Conservation (phyloP, 2,797 vertebrate genomes). For the Sebastes oblongus region DNA sequence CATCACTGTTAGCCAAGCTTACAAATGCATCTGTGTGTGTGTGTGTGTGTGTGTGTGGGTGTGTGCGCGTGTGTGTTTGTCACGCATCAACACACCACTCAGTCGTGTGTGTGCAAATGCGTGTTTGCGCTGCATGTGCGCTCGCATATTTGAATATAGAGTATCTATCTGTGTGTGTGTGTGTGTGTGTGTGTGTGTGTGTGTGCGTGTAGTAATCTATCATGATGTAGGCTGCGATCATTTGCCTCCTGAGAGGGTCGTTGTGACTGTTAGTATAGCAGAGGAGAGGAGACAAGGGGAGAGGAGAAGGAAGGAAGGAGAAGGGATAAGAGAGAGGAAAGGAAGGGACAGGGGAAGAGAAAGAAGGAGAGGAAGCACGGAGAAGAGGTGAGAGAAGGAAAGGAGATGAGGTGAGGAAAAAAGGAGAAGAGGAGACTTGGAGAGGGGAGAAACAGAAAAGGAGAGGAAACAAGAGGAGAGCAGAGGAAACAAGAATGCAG, state of each 20-base stretch:
- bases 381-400: neutral
- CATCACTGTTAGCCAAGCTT: conserved; percentile 9
- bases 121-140: neutral
- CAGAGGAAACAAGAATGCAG: too few relatives aligned
- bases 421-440: too few relatives aligned
- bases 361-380: too few relatives aligned
- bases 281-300: neutral
- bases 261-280: neutral
- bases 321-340: too few relatives aligned
- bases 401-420: too few relatives aligned
- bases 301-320: neutral
- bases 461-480: too few relatives aligned
- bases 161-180: neutral
- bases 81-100: neutral
- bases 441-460: neutral
- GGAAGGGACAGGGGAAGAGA: neutral
- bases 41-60: neutral
- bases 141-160: neutral
- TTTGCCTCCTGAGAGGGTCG: conserved; percentile 25
- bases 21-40: neutral
- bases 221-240: conserved; percentile 4
- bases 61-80: neutral
- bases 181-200: neutral
- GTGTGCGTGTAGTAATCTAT: neutral
- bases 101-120: neutral